These are phyloP conservation scores for Aphaenogaster floridana DNA, from an alignment of 1,140 invertebrate species.

Conservation along the genomic window DNA sequence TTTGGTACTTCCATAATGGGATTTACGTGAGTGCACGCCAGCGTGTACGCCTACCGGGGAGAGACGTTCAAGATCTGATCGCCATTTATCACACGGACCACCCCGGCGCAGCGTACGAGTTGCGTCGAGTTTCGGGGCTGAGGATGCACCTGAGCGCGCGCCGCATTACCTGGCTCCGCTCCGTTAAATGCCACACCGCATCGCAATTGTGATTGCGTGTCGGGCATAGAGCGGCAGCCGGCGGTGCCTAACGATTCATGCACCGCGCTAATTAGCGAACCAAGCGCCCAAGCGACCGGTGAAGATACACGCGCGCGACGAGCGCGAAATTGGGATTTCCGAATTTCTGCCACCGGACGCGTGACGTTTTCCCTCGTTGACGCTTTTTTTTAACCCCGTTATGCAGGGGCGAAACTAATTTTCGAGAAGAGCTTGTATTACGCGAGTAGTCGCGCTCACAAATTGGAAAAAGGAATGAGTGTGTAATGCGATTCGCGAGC, in stretches of 20 bases:
- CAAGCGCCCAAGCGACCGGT: not conserved
- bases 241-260: constrained; percentile 39
- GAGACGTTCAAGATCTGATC: constrained; percentile 61
- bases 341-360: not conserved
- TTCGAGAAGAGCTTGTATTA: constrained; percentile 28
- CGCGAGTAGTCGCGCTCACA: constrained; percentile 20
- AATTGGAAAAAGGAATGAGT: constrained; percentile 57
- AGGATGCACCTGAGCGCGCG: constrained; percentile 61
- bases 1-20: constrained; percentile 44
- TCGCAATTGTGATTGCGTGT: constrained; percentile 68
- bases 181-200: constrained; percentile 65
- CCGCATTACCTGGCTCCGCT: constrained; percentile 58
- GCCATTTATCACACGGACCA: constrained; percentile 68
- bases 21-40: constrained; percentile 56
- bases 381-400: constrained; percentile 19
- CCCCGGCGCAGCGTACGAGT: constrained; percentile 52
- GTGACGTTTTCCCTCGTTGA: not conserved
- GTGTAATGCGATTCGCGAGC: constrained; percentile 43
- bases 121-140: constrained; percentile 66
- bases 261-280: constrained; percentile 23
- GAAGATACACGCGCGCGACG: constrained; percentile 15
- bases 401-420: constrained; percentile 23
- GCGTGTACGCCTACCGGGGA: constrained; percentile 45
- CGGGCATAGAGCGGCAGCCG: constrained; percentile 2
- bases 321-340: constrained; percentile 48